Evolutionary conservation across 2,888 invertebrate genomes (phyloP), one percentile per base, ranked within the genome.

Genomic region (Drosophila eohydei): DNA sequence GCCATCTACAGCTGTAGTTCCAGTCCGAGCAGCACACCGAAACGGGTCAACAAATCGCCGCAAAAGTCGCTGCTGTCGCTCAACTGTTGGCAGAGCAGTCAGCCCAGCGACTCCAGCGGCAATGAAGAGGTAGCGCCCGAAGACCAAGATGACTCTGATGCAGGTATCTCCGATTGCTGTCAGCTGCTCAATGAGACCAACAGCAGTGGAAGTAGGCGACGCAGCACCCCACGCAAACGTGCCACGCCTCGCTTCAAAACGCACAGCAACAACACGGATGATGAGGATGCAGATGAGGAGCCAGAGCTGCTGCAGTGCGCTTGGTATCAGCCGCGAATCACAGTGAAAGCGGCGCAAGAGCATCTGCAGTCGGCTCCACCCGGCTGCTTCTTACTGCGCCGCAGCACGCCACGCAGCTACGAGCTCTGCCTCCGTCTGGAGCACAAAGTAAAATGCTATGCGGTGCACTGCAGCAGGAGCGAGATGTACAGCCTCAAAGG

Each of bases 401-500:
- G 91, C 34, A 90, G 90, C 62, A 90, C 84, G 26, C 68, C 91
- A 0, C 82, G 87, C 30, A 77, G 74, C 48, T 90, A 77, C 50
- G 88, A 91, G 54, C 81, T 91, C 7, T 83, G 83, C 50, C 68
- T 91, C 30, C 90, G 92, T 1, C 74, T 88, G 52, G 89, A 91
- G 38, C 70, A 85, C 26, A 91, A 92, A 62, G 89, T 90, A 2
- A 91, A 91, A 46, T 80, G 74, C 43, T 91, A 83, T 55, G 60
- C 82, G 14, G 81, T 91, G 34, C 78, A 90, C 8, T 74, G 79
- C 40, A 83, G 83, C 28, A 74, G 88, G 14, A 82, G 70, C 14
- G 82, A 84, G 57, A 91, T 89, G 75, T 91, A 88, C 52, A 88
- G 90, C 62, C 73, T 91, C 36, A 88, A 98, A 97, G 98, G 98